phyloP scores from a whole-genome alignment of 2,113 vertebrate genomes.

The Felis chaus region DNA sequence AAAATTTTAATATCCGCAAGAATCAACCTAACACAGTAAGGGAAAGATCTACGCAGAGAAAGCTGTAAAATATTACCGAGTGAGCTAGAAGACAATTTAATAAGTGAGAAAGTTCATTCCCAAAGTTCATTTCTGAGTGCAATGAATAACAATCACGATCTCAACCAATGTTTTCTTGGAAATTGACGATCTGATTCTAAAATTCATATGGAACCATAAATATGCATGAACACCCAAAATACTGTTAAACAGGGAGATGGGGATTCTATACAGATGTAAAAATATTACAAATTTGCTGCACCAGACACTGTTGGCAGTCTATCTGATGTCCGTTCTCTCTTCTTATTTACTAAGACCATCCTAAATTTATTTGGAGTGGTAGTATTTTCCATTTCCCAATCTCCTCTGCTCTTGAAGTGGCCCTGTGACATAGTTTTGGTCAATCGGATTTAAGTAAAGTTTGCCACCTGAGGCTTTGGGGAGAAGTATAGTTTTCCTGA shows the following conservation, averaged over 20 bases:
- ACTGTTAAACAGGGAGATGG: not conserved
- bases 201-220: not conserved
- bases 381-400: not conserved
- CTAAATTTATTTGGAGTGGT: not conserved
- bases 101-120: not conserved
- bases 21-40: not conserved
- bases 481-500: not conserved
- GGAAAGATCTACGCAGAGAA: not conserved
- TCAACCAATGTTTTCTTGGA: not conserved
- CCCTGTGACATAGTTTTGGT: not conserved
- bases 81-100: not conserved
- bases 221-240: not conserved
- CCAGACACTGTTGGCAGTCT: not conserved
- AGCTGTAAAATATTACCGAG: not conserved
- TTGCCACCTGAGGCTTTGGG: not conserved
- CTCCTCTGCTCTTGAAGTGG: not conserved
- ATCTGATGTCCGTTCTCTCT: not conserved
- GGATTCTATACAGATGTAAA: not conserved
- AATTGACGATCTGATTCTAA: not conserved
- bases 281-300: not conserved
- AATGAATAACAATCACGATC: not conserved
- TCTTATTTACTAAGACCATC: not conserved
- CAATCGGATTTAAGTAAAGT: not conserved
- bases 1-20: not conserved
- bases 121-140: not conserved